These are phyloP conservation scores for Bungarus multicinctus DNA, from an alignment of 2,113 vertebrate species.

Conservation along the genomic window DNA sequence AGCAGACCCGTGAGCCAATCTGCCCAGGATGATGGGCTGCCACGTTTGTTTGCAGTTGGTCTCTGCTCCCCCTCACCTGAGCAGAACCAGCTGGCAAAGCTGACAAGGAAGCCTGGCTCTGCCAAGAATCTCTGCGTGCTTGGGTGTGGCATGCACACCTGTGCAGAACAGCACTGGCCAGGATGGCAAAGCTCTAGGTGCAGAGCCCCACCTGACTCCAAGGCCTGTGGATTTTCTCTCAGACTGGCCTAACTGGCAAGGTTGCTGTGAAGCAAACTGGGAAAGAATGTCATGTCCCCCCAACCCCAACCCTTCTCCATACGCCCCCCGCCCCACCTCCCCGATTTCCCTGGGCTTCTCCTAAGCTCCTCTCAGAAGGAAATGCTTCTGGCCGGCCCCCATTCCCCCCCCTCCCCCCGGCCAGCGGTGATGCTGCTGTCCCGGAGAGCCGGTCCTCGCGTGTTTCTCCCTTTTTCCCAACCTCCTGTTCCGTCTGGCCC, in stretches of 20 bases:
- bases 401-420: no score
- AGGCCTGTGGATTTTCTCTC: no score
- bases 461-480: no score
- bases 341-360: not conserved
- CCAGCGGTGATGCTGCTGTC: no score
- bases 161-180: not conserved
- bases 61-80: not conserved
- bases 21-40: not conserved
- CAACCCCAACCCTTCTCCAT: no score
- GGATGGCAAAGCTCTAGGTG: not conserved
- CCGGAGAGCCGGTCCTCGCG: no score
- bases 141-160: not conserved
- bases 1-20: not conserved
- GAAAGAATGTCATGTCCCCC: no score
- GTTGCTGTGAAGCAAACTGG: no score
- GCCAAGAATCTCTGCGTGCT: not conserved
- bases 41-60: not conserved
- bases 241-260: no score
- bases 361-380: not conserved
- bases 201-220: no score
- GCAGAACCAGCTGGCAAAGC: not conserved
- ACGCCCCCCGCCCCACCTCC: no score
- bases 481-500: no score
- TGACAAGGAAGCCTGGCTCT: not conserved
- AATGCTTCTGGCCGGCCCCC: not conserved